Evolutionary conservation across 2,113 vertebrate genomes (phyloP), one percentile per base, ranked within the genome.

Genomic region (Podarcis raffonei): DNA sequence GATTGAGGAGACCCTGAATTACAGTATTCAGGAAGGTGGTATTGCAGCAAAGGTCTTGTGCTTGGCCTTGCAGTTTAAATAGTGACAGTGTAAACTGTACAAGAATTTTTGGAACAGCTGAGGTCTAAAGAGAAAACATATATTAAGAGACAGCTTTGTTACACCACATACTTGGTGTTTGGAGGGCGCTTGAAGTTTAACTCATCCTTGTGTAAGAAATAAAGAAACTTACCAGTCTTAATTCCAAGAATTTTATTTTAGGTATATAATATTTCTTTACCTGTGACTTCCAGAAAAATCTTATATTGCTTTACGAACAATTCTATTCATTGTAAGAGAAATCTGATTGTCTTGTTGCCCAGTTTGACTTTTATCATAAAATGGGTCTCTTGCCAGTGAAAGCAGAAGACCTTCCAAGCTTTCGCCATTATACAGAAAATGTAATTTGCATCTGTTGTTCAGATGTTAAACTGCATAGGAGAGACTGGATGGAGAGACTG

Each of bases 401-500:
- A 90, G 1, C 25, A 87, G 27, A 78, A 76, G 84, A 77, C 37
- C 1, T 37, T 86, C 86, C 91, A 93, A 86, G 84, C 69, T 89
- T 23, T 72, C 89, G 0, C 3, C 30, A 2, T 0, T 1, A 84
- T n/a, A 78, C 79, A 88, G 87, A 89, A 95, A 91, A 93, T 92
- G 91, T 59, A 83, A 89, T n/a, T 92, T 83, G 39, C 16, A 90
- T 72, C 42, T 66, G 69, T 78, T 81, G 76, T 88, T 39, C 81
- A 81, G 88, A 91, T 87, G n/a, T 88, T 92, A 5, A 69, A 84
- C 25, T 69, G 16, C 39, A 83, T 35, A 77, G 37, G 53, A 27
- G 37, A 42, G 35, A 37, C 84, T 92, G 93, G 91, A 90, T 93
- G 59, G 91, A 89, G 87, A 91, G 75, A 85, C 89, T 91, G 65